Percentiles rank a stretch among this genome's conserved stretches.
Evolutionary conservation across 2,797 vertebrate genomes (phyloP).

Genomic region (Acanthurus leucopareius): DNA sequence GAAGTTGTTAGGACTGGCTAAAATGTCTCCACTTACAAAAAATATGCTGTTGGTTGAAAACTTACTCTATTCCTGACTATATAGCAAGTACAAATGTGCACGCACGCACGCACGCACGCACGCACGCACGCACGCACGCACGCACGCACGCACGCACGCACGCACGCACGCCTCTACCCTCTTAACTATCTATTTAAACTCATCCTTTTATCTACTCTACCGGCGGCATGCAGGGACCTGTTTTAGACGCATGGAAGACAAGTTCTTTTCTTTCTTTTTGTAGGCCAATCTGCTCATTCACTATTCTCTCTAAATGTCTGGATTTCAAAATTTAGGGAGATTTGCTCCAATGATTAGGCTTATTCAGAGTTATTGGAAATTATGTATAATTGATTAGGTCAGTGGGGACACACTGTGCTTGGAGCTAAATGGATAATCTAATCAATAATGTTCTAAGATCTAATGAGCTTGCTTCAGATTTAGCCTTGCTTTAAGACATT

Average conservation of each 20-base stretch:
- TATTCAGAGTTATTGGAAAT: conserved; percentile 12
- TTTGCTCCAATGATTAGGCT: conserved; percentile 15
- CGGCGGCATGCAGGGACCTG: conserved; percentile 57
- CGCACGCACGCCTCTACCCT: neutral
- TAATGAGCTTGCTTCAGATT: conserved; percentile 35
- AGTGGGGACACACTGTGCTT: conserved; percentile 37
- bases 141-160: too few relatives aligned
- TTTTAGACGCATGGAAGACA: conserved; percentile 8
- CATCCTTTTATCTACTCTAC: conserved; percentile 51
- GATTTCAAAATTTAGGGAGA: conserved; percentile 15
- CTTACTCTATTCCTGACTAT: too few relatives aligned
- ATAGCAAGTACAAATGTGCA: neutral
- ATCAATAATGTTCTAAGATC: conserved; percentile 54
- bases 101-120: too few relatives aligned
- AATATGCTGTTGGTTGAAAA: too few relatives aligned
- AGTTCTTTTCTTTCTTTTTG: conserved; percentile 21
- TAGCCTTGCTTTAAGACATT: conserved; percentile 7
- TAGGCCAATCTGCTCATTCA: neutral
- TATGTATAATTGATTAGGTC: conserved; percentile 21
- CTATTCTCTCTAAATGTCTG: conserved; percentile 12
- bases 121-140: too few relatives aligned
- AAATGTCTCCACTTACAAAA: too few relatives aligned
- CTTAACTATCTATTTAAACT: conserved; percentile 33
- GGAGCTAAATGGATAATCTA: conserved; percentile 46
- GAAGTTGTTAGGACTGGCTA: too few relatives aligned